Evolutionary conservation across 2,888 invertebrate species (phyloP), one percentile per base, ranked within the genome.

Genomic region (Platycnemis pennipes): DNA sequence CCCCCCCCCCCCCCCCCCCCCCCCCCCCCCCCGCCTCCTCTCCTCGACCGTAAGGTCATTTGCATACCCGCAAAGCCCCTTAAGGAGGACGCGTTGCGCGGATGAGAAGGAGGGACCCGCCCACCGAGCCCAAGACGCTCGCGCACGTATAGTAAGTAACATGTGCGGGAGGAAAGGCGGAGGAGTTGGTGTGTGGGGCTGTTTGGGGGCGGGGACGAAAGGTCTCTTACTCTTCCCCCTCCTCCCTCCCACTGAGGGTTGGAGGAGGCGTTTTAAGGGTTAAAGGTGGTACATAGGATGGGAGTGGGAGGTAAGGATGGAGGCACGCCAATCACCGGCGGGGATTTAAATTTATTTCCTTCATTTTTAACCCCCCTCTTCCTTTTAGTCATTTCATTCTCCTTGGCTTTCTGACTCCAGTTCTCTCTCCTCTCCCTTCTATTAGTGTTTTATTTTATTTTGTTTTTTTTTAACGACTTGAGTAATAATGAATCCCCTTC

Each of bases 21-120:
- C 19, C 45, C 49, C 11, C 31, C 49, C 16, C 44, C 45, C 45
- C 4, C 45, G 5, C 44, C 87, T 19, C 45, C 37, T 22, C 88
- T 31, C 88, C 49, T 46, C 19, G 19, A 16, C 45, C 45, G 45
- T 46, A 87, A 63, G 44, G 37, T 63, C 91, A 91, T 91, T 91
- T 91, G 91, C 91, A 91, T 91, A 91, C 91, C 63, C 91, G 91
- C 63, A 91, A 91, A 91, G 53, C 42, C 42, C 89, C 89, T 44
- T 46, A 56, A 56, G 89, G 44, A 87, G 77, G 77, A 77, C 77
- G 87, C 87, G 37, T 89, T 89, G 49, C 42, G 56, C 56, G 37
- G 89, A 53, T 37, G 89, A 2, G 56, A 26, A 13, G 63, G 44
- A 56, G 26, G 26, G 37, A 22, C 37, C 77, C 91, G 91, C 91